Conservation (phyloP, 1,140 invertebrate species). For the Tyrophagus putrescentiae region DNA sequence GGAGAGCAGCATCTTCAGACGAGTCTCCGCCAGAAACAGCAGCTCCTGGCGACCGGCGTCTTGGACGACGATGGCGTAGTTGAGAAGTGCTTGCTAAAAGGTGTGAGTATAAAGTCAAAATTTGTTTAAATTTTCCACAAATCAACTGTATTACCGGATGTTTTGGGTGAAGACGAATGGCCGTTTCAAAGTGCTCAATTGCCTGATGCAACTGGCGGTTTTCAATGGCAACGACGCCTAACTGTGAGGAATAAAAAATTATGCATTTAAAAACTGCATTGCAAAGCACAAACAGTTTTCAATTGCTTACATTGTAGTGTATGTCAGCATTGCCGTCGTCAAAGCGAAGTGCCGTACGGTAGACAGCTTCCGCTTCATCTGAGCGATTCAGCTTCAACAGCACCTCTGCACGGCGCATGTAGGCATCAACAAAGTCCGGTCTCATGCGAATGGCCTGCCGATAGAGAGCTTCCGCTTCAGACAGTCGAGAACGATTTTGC, state of each 20-base stretch:
- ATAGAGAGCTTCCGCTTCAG: conserved; percentile 83
- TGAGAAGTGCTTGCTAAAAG: conserved; percentile 70
- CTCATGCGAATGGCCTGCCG: conserved; percentile 90
- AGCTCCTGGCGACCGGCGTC: conserved; percentile 32
- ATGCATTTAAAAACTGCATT: too few species aligned
- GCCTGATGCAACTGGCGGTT: conserved; percentile 79
- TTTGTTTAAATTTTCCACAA: conserved; percentile 11
- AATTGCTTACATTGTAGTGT: conserved; percentile 73
- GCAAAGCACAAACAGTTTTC: not conserved
- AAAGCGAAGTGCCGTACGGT: conserved; percentile 77
- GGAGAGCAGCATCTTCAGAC: conserved; percentile 57
- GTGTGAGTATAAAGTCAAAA: conserved; percentile 14
- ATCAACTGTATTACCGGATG: conserved; percentile 40
- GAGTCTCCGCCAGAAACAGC: conserved; percentile 27
- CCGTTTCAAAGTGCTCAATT: conserved; percentile 77
- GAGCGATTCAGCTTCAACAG: conserved; percentile 84
- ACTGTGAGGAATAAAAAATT: conserved; percentile 40
- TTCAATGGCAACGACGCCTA: conserved; percentile 84
- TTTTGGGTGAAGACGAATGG: conserved; percentile 77
- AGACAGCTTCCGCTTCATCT: conserved; percentile 84
- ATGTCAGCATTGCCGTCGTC: conserved; percentile 91
- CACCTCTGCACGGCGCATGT: conserved; percentile 90
- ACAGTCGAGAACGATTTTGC: conserved; percentile 71
- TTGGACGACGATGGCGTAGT: conserved; percentile 84
- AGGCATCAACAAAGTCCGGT: conserved; percentile 89